phyloP scores from a whole-genome alignment of 2,113 vertebrate species.

The Arothron firmamentum region DNA sequence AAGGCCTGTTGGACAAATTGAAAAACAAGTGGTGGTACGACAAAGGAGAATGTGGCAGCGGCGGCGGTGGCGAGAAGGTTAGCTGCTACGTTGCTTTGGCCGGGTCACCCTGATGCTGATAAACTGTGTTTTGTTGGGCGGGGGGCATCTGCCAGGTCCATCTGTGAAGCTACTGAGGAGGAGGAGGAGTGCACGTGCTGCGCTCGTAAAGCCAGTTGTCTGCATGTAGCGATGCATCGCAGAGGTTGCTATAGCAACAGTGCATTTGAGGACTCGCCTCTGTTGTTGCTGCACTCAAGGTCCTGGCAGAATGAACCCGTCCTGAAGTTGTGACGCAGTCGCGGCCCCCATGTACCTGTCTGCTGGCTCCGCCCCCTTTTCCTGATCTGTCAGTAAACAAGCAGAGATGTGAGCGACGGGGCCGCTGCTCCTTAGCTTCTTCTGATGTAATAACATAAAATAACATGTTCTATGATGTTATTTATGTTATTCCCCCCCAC shows the following conservation, averaged over 20 bases:
- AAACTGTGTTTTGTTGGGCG: conserved; percentile 85
- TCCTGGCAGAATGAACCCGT: conserved; percentile 95
- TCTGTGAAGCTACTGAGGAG: not conserved
- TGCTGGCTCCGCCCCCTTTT: conserved; percentile 68
- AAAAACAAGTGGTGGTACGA: conserved; percentile 99
- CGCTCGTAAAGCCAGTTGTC: conserved; percentile 82
- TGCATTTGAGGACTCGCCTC: conserved; percentile 79
- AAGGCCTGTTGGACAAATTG: conserved; percentile 99
- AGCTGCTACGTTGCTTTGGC: conserved; percentile 93
- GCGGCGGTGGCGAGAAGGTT: conserved; percentile 99
- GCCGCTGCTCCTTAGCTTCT: conserved; percentile 89
- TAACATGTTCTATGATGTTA: conserved; percentile 99
- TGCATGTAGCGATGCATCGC: no score
- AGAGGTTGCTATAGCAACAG: not conserved
- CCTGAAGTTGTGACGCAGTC: conserved; percentile 94
- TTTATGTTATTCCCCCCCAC: conserved; percentile 99
- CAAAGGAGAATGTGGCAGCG: conserved; percentile 99
- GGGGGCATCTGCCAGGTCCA: conserved; percentile 92
- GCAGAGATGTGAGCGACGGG: conserved; percentile 80
- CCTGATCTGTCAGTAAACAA: conserved; percentile 26
- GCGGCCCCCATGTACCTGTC: conserved; percentile 83
- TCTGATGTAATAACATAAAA: conserved; percentile 99
- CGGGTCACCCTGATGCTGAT: conserved; percentile 81
- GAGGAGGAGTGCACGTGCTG: conserved; percentile 86
- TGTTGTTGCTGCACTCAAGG: conserved; percentile 69